phyloP scores from a whole-genome alignment of 2,888 invertebrate genomes.

The Agrochola lota region DNA sequence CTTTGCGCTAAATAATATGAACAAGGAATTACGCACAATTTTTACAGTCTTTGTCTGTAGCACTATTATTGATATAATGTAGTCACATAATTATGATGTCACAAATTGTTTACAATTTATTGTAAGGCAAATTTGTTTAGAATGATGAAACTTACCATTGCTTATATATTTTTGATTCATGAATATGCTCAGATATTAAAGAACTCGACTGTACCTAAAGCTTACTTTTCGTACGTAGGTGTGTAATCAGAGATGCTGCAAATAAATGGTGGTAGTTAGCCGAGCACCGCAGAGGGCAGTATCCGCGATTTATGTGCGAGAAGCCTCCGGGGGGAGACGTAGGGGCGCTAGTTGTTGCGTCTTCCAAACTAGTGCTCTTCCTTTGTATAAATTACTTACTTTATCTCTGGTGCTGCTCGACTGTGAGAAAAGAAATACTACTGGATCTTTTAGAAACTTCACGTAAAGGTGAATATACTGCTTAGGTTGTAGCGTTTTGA shows the following conservation, averaged over 20 bases:
- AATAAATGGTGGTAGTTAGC: conserved; percentile 88
- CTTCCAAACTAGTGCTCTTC: conserved; percentile 68
- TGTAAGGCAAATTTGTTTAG: no score
- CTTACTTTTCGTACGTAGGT: conserved; percentile 63
- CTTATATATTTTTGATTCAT: no score
- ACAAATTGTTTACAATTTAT: no score
- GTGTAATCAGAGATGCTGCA: conserved; percentile 85
- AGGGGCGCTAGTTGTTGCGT: conserved; percentile 69
- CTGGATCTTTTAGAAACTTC: conserved; percentile 56
- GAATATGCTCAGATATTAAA: no score
- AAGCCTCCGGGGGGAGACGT: conserved; percentile 63
- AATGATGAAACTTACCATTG: no score
- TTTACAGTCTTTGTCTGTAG: no score
- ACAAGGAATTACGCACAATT: no score
- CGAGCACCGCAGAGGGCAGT: conserved; percentile 87
- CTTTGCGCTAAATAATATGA: no score
- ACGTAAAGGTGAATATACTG: conserved; percentile 52
- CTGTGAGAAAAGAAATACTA: conserved; percentile 61
- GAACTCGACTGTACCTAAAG: conserved; percentile 9
- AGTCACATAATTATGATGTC: no score
- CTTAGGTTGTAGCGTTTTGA: conserved; percentile 33
- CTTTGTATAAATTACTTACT: conserved; percentile 68
- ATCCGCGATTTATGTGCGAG: conserved; percentile 85
- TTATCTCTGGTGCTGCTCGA: conserved; percentile 60
- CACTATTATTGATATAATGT: no score